phyloP scores from a whole-genome alignment of 2,113 vertebrate species.

The Daphoenositta chrysoptera region DNA sequence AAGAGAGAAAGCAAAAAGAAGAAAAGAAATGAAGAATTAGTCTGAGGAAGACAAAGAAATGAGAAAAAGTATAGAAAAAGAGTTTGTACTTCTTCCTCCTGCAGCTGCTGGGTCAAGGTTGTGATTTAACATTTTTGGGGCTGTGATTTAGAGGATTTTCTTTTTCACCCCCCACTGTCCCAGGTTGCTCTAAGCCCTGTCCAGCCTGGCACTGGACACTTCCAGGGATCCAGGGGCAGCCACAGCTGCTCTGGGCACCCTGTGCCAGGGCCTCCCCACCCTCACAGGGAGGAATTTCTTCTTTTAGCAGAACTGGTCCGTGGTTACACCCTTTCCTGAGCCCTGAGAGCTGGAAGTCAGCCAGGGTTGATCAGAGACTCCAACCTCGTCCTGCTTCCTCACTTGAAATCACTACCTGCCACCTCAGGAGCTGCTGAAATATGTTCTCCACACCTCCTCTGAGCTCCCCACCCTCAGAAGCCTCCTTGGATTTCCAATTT shows the following conservation, averaged over 20 bases:
- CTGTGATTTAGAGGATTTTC: not conserved
- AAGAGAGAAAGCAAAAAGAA: not conserved
- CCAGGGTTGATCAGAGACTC: not conserved
- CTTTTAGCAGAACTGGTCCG: not conserved
- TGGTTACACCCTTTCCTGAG: not conserved
- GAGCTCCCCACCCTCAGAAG: not conserved
- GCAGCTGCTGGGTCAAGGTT: not conserved
- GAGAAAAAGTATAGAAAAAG: not conserved
- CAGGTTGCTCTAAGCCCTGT: rapidly evolving
- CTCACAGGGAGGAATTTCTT: not conserved
- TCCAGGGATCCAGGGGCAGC: not conserved
- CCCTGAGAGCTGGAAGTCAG: not conserved
- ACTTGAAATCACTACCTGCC: not conserved
- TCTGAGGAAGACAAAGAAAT: not conserved
- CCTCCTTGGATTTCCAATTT: constrained; percentile 14
- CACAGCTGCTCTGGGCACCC: not conserved
- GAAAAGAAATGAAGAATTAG: not conserved
- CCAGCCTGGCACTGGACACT: not conserved
- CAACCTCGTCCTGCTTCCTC: not conserved
- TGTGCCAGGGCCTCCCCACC: rapidly evolving
- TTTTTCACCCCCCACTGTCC: not conserved
- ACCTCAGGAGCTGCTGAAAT: not conserved
- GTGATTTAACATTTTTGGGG: not conserved
- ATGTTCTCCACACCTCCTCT: not conserved
- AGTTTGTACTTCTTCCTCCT: not conserved